Evolutionary conservation across 2,113 vertebrate species (phyloP).

Genomic region (Tragelaphus scriptus): DNA sequence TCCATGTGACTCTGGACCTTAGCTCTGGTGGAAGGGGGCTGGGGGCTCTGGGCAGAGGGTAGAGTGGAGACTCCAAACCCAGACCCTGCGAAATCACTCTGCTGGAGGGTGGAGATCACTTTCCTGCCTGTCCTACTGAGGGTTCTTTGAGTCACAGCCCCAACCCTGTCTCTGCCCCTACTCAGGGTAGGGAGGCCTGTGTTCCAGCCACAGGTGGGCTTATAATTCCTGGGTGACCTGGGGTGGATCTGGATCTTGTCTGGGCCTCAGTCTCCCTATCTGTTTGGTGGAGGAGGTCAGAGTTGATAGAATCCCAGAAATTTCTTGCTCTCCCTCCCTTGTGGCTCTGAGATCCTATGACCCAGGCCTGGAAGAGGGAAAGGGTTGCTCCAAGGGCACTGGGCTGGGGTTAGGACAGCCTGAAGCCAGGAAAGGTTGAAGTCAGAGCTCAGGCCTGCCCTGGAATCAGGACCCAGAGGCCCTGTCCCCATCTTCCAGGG

Average conservation of each 20-base stretch:
- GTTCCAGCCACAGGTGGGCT: neutral
- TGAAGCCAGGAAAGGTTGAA: neutral
- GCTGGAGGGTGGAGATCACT: neutral
- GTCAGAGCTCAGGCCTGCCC: neutral
- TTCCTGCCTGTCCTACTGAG: neutral
- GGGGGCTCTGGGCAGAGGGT: neutral
- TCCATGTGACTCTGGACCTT: neutral
- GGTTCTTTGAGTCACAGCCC: neutral
- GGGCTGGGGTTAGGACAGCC: neutral
- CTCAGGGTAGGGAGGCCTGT: neutral
- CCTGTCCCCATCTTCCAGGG: neutral
- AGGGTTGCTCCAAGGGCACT: neutral
- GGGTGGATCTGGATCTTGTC: neutral
- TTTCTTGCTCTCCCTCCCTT: neutral
- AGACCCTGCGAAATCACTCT: neutral
- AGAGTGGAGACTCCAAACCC: neutral
- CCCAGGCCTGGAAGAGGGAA: neutral
- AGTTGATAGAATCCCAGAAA: neutral
- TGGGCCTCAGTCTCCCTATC: neutral
- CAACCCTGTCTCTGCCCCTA: neutral
- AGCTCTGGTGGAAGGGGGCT: neutral
- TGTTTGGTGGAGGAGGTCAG: neutral
- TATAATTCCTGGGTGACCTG: neutral
- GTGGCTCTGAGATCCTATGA: neutral
- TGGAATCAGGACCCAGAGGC: neutral